A percentile compares a stretch with the other conserved stretches of the same genome.
These are phyloP conservation scores for Manis javanica DNA, from an alignment of 2,797 vertebrate genomes.

Conservation along the genomic window DNA sequence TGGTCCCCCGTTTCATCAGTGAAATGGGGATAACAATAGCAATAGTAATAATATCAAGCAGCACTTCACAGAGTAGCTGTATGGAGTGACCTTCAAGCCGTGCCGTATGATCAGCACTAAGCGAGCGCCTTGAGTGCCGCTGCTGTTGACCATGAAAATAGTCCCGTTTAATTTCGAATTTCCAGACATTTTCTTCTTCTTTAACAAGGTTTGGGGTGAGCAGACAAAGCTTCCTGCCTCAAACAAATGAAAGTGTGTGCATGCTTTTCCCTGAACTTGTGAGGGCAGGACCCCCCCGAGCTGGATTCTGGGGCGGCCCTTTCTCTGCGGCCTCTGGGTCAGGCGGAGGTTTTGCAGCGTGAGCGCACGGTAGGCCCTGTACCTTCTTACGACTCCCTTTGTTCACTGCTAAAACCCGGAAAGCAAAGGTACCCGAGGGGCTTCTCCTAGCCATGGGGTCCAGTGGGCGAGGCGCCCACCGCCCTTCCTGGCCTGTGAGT, in stretches of 20 bases:
- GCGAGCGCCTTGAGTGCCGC: no score
- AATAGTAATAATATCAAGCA: no score
- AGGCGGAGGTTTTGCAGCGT: neutral
- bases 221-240: neutral
- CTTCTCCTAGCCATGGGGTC: fast-evolving
- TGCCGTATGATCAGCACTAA: no score
- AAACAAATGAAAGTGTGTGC: neutral
- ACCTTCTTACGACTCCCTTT: neutral
- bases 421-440: neutral
- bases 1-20: neutral
- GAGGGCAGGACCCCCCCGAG: neutral
- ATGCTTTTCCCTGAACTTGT: neutral
- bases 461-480: neutral
- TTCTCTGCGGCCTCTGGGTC: no score
- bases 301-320: neutral
- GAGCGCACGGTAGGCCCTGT: fast-evolving
- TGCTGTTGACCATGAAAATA: neutral
- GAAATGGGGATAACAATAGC: neutral
- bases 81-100: neutral
- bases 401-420: neutral
- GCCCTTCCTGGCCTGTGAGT: neutral
- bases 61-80: neutral
- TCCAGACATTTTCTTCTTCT: neutral
- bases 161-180: neutral
- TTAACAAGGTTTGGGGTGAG: neutral